Percentiles rank a stretch among this genome's conserved stretches.
phyloP scores from a whole-genome alignment of 2,113 vertebrate genomes.

The Archilochus colubris region DNA sequence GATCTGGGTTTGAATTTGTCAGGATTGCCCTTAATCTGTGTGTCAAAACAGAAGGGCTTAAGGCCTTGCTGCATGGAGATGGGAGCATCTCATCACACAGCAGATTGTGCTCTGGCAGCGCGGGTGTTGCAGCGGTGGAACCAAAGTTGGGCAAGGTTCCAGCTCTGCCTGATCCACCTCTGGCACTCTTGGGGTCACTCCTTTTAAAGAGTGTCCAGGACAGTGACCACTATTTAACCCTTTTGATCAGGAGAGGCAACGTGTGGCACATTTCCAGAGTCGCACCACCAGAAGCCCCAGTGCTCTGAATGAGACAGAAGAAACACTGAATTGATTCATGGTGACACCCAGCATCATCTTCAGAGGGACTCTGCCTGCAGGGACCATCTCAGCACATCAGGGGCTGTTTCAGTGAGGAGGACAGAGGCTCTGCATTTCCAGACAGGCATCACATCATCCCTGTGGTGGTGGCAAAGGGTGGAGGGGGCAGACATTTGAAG shows the following conservation, averaged over 20 bases:
- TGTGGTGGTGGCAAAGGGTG: neutral
- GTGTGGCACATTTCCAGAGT: neutral
- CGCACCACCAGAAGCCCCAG: neutral
- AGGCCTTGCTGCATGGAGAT: neutral
- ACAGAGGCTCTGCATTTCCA: neutral
- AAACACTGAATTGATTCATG: neutral
- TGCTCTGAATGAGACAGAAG: neutral
- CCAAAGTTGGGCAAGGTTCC: neutral
- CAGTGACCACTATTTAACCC: neutral
- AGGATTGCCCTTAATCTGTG: neutral
- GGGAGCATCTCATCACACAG: neutral
- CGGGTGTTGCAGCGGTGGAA: neutral
- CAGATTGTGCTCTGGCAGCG: accelerated
- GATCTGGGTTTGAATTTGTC: neutral
- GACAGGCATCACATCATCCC: neutral
- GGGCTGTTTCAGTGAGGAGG: neutral
- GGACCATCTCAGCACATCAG: neutral
- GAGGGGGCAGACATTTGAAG: neutral
- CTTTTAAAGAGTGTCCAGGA: neutral
- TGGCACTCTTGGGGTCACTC: accelerated
- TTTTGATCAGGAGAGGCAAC: neutral
- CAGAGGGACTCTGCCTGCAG: neutral
- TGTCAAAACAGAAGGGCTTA: neutral
- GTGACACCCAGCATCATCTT: constrained; percentile 28
- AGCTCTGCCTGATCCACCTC: neutral